phyloP scores from a whole-genome alignment of 2,113 vertebrate species.

The Rutilus rutilus region DNA sequence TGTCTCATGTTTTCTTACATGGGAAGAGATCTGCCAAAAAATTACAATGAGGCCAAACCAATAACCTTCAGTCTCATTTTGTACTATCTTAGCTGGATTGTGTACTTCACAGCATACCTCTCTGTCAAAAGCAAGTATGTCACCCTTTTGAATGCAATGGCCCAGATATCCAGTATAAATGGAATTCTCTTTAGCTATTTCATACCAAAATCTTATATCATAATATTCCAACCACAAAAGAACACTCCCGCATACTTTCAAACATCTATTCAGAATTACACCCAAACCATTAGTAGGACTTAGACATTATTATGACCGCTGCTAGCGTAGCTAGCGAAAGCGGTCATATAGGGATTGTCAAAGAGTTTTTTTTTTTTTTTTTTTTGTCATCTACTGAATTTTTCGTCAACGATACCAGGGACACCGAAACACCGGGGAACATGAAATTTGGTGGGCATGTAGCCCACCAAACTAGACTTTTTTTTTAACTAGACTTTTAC shows the following conservation, averaged over 20 bases:
- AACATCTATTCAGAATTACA: constrained; percentile 83
- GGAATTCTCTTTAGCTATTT: constrained; percentile 80
- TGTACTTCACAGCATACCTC: constrained; percentile 66
- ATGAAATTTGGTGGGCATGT: no score
- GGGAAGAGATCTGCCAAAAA: constrained; percentile 87
- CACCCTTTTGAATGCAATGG: constrained; percentile 57
- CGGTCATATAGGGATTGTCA: no score
- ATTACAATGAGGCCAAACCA: constrained; percentile 88
- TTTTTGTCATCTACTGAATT: no score
- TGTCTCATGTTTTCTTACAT: constrained; percentile 85
- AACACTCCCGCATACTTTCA: constrained; percentile 85
- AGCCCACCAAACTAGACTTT: no score
- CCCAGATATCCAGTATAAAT: constrained; percentile 71
- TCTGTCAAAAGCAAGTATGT: constrained; percentile 71
- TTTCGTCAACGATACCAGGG: no score
- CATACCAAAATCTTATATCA: constrained; percentile 81
- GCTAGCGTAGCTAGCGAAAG: no score
- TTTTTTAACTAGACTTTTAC: no score
- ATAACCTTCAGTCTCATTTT: constrained; percentile 85
- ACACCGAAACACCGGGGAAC: no score
- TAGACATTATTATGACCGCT: no score
- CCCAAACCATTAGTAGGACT: constrained; percentile 72
- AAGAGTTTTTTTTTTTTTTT: no score
- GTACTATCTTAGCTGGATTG: constrained; percentile 78
- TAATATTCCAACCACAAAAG: constrained; percentile 78